Conservation (phyloP, 1,140 invertebrate species). For the Chionoecetes opilio region DNA sequence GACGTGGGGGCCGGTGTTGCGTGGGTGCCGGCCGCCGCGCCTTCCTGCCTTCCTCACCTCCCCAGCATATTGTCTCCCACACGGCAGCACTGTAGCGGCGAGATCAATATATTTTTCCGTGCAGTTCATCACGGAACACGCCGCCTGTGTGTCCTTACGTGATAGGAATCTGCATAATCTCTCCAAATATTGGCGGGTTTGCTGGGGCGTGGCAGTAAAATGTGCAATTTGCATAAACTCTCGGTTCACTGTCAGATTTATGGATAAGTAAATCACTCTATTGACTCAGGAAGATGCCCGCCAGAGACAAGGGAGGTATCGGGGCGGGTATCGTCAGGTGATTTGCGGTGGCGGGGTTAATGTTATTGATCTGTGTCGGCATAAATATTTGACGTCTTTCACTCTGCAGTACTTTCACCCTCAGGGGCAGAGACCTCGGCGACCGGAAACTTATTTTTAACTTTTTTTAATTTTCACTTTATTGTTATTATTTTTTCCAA, state of each 20-base stretch:
- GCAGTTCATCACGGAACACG: slow-evolving; percentile 6
- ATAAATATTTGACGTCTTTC: slow-evolving; percentile 34
- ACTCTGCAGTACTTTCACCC: neutral
- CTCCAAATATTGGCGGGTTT: slow-evolving; percentile 47
- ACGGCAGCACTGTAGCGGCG: neutral
- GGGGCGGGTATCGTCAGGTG: neutral
- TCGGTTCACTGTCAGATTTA: slow-evolving; percentile 37
- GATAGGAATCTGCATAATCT: slow-evolving; percentile 38
- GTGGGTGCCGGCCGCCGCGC: too few relatives aligned
- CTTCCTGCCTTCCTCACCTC: too few relatives aligned
- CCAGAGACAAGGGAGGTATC: slow-evolving; percentile 24
- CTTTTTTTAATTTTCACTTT: too few relatives aligned
- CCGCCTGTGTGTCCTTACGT: slow-evolving; percentile 24
- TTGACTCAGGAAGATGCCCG: slow-evolving; percentile 49
- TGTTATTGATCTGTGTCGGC: slow-evolving; percentile 45
- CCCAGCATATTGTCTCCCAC: neutral
- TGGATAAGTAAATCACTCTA: slow-evolving; percentile 59
- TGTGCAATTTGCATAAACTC: slow-evolving; percentile 54
- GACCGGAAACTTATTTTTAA: too few relatives aligned
- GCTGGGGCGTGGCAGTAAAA: slow-evolving; percentile 1
- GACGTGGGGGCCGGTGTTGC: too few relatives aligned
- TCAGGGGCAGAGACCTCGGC: neutral
- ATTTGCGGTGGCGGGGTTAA: slow-evolving; percentile 23
- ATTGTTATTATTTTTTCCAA: too few relatives aligned
- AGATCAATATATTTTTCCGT: slow-evolving; percentile 21